Evolutionary conservation across 2,888 invertebrate genomes (phyloP), one percentile per base, ranked within the genome.

Genomic region (Aelia acuminata): DNA sequence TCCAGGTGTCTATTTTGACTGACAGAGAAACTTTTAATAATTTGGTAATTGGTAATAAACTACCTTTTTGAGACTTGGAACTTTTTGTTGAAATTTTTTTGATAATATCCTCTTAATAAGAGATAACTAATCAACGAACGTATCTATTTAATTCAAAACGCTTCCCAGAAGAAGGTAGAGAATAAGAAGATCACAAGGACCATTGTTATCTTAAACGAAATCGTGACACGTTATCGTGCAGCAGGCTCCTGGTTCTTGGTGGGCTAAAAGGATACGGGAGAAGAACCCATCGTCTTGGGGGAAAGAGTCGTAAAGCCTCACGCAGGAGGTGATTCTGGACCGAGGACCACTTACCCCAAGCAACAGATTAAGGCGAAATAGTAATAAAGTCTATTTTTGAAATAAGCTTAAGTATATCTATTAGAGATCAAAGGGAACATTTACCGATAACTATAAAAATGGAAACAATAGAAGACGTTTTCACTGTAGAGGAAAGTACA

Each of bases 181-280:
- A 70, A 35, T 70, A 70, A 70, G 26, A 57, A 26, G 35, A 35
- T 1, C 20, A 20, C 20, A 31, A 20, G 63, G 20, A 35, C 7
- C 31, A 35, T 35, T 35, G 63, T 31, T 70, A 70, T 70, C 63
- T 70, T 70, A 70, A 70, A 70, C 63, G 63, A 70, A 70, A 70
- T 70, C 63, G 63, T 70, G 63, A 70, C 63, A 70, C 35, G 63
- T 35, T 70, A 70, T 70, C 63, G 63, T 70, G 63, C 63, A 70
- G 63, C 0, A 57, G 57, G 57, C 63, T 70, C 63, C 63, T 35
- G 63, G 35, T 35, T 18, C 63, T 18, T 26, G 15, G 31, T 35
- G 63, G 43, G 39, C 80, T 80, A 80, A 80, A 80, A 80, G 43
- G 13, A 80, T 43, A 47, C 10, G 20, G 15, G 5, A 22, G 35